A percentile compares a stretch with the other conserved stretches of the same genome.
Conservation (phyloP, 2,797 vertebrate genomes). For the Sebastes diaconus region DNA sequence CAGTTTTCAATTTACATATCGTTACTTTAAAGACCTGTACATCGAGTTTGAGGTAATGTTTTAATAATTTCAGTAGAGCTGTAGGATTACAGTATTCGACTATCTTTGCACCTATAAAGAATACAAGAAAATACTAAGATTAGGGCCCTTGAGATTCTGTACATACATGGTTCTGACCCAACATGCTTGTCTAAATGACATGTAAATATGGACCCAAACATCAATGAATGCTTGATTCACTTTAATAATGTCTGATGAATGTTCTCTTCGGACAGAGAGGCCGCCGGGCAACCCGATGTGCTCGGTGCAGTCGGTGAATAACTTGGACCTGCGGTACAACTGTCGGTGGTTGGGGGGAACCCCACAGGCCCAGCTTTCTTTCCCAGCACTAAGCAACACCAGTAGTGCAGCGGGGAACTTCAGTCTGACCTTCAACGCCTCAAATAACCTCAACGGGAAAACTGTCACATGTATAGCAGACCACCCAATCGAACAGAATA, state of each 20-base stretch:
- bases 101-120: neutral
- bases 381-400: slow-evolving; percentile 69
- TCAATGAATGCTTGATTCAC: neutral
- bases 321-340: slow-evolving; percentile 70
- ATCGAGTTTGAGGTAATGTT: neutral
- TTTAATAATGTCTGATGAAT: neutral
- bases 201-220: neutral
- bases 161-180: neutral
- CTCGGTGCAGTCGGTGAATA: slow-evolving; percentile 66
- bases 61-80: neutral
- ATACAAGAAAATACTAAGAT: neutral
- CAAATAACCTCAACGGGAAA: slow-evolving; percentile 62
- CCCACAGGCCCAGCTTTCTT: slow-evolving; percentile 75
- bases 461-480: slow-evolving; percentile 72
- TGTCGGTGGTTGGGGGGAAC: slow-evolving; percentile 82
- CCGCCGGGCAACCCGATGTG: slow-evolving; percentile 71
- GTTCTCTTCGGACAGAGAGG: slow-evolving; percentile 68
- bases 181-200: neutral
- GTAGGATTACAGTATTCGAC: neutral
- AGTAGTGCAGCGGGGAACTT: slow-evolving; percentile 38
- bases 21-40: neutral
- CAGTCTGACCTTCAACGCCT: slow-evolving; percentile 47
- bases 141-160: neutral
- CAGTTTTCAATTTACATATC: neutral
- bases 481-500: slow-evolving; percentile 71